A percentile compares a stretch with the other conserved stretches of the same genome.
phyloP scores from a whole-genome alignment of 1,140 invertebrate species.

The Piezodorus guildinii region DNA sequence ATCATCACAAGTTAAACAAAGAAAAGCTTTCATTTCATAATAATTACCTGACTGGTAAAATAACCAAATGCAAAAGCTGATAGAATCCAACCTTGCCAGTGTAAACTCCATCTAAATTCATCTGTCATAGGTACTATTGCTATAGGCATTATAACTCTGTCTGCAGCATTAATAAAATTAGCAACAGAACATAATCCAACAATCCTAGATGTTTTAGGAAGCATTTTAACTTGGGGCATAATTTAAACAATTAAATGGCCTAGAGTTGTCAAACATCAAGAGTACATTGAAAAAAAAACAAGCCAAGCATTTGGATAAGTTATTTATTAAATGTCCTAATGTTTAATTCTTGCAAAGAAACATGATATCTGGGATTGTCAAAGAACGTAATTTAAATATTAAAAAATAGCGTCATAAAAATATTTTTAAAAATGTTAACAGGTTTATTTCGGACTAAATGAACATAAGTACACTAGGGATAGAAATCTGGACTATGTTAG shows the following conservation, averaged over 20 bases:
- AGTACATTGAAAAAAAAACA: too few species aligned
- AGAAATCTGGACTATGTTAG: too few species aligned
- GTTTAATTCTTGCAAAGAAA: too few species aligned
- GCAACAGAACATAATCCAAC: conserved; percentile 59
- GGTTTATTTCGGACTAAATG: too few species aligned
- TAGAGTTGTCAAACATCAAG: too few species aligned
- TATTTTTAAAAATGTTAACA: too few species aligned
- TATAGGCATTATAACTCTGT: conserved; percentile 70
- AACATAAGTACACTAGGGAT: too few species aligned
- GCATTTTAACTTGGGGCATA: conserved; percentile 31
- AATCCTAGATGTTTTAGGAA: conserved; percentile 44
- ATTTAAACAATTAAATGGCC: not conserved
- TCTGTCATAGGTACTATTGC: conserved; percentile 66
- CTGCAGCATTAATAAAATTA: conserved; percentile 71
- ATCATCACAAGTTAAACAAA: too few species aligned
- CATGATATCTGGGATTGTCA: too few species aligned
- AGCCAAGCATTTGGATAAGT: too few species aligned
- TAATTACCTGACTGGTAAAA: conserved; percentile 60
- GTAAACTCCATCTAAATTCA: conserved; percentile 58
- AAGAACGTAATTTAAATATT: too few species aligned
- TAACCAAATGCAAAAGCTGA: conserved; percentile 70
- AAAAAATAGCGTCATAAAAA: too few species aligned
- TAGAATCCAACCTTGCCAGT: conserved; percentile 65
- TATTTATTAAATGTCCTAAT: not conserved
- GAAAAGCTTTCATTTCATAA: not conserved